These are phyloP conservation scores for Pogonophryne albipinna DNA, from an alignment of 2,797 vertebrate genomes.

Conservation along the genomic window DNA sequence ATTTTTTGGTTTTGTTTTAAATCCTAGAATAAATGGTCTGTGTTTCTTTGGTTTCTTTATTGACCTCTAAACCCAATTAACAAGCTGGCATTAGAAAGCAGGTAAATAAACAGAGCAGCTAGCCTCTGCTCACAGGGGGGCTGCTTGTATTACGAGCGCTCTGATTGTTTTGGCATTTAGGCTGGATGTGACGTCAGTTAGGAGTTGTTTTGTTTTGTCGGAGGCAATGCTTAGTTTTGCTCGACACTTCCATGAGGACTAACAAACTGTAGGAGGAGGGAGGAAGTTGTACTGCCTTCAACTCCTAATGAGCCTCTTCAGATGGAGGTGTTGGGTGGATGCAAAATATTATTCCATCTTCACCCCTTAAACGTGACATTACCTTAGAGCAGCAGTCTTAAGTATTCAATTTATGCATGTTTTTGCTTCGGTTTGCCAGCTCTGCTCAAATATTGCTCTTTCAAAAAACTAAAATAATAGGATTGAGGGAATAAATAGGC, in stretches of 20 bases:
- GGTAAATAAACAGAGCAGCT: conserved; percentile 57
- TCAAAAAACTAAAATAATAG: conserved; percentile 15
- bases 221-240: conserved; percentile 33
- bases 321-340: conserved; percentile 29
- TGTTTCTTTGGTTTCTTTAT: conserved; percentile 38
- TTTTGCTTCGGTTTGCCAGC: conserved; percentile 30
- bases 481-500: neutral
- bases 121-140: conserved; percentile 29
- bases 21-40: neutral
- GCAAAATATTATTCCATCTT: conserved; percentile 44
- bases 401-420: conserved; percentile 10
- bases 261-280: conserved; percentile 19
- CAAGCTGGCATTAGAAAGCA: conserved; percentile 46
- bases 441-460: conserved; percentile 16
- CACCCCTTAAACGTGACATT: conserved; percentile 3
- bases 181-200: conserved; percentile 48
- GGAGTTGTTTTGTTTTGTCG: conserved; percentile 46
- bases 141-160: conserved; percentile 47
- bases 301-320: conserved; percentile 49
- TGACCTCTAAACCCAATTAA: conserved; percentile 62
- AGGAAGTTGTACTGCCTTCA: conserved; percentile 23
- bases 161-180: conserved; percentile 70
- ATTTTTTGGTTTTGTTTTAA: neutral
- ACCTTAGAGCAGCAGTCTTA: conserved; percentile 11
- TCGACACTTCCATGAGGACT: conserved; percentile 30